Conservation (phyloP, 2,888 invertebrate genomes). For the Antitype chi region DNA sequence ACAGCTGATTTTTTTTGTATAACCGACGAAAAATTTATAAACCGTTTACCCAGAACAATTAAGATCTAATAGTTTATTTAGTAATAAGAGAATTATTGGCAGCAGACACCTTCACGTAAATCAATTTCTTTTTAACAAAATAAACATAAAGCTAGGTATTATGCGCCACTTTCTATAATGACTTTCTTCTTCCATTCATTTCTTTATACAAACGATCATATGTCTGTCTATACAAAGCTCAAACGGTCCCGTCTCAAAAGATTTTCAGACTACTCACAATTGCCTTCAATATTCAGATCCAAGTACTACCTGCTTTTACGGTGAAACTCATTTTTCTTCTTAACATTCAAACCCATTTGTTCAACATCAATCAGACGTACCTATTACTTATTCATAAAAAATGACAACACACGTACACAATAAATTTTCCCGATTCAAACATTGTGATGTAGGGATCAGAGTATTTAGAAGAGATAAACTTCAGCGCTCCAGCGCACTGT, state of each 20-base stretch:
- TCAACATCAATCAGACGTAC: constrained; percentile 44
- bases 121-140: neutral
- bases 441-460: constrained; percentile 55
- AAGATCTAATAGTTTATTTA: neutral
- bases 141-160: constrained; percentile 11
- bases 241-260: constrained; percentile 25
- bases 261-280: constrained; percentile 36
- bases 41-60: neutral
- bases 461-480: constrained; percentile 63
- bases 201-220: constrained; percentile 18
- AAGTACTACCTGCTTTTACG: constrained; percentile 39
- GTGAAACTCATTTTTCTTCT: constrained; percentile 27
- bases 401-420: constrained; percentile 35
- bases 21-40: no score
- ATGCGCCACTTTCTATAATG: constrained; percentile 16
- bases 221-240: constrained; percentile 19
- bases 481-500: constrained; percentile 51
- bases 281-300: constrained; percentile 47
- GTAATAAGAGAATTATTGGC: neutral
- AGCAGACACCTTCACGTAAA: neutral
- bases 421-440: constrained; percentile 41
- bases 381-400: constrained; percentile 49
- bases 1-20: no score
- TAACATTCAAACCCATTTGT: constrained; percentile 41
- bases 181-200: constrained; percentile 8